Conservation (phyloP, 2,888 invertebrate genomes). For the Ectropis crepuscularia region DNA sequence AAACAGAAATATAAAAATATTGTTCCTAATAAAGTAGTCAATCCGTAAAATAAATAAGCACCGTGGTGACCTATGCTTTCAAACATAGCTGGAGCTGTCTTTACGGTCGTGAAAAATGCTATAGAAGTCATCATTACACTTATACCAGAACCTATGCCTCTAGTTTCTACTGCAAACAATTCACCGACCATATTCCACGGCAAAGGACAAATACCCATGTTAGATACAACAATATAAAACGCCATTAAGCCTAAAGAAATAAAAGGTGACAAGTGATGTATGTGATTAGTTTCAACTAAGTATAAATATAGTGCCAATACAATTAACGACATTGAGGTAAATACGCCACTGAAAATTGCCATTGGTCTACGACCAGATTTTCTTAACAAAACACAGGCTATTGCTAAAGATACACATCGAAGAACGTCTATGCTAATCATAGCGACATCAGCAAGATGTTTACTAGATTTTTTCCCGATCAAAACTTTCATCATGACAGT, state of each 20-base stretch:
- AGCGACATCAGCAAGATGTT: constrained; percentile 84
- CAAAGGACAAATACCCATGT: constrained; percentile 86
- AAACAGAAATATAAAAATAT: constrained; percentile 85
- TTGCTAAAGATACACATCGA: constrained; percentile 84
- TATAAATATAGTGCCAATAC: constrained; percentile 79
- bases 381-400: constrained; percentile 86
- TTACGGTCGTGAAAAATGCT: constrained; percentile 88
- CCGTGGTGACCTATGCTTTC: constrained; percentile 82
- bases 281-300: constrained; percentile 56
- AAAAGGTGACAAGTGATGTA: constrained; percentile 61
- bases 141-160: constrained; percentile 88
- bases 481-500: constrained; percentile 87
- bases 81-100: constrained; percentile 87
- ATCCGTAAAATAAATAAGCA: constrained; percentile 86
- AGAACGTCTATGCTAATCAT: constrained; percentile 88
- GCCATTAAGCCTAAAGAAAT: constrained; percentile 82
- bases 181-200: constrained; percentile 92
- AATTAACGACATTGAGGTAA: constrained; percentile 85
- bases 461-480: constrained; percentile 75
- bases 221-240: constrained; percentile 84
- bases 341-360: constrained; percentile 86
- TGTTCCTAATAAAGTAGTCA: constrained; percentile 85
- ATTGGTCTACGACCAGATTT: constrained; percentile 86
- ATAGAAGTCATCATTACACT: constrained; percentile 87
- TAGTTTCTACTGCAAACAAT: constrained; percentile 86